phyloP scores from a whole-genome alignment of 2,113 vertebrate species.

The Syngnathus scovelli region DNA sequence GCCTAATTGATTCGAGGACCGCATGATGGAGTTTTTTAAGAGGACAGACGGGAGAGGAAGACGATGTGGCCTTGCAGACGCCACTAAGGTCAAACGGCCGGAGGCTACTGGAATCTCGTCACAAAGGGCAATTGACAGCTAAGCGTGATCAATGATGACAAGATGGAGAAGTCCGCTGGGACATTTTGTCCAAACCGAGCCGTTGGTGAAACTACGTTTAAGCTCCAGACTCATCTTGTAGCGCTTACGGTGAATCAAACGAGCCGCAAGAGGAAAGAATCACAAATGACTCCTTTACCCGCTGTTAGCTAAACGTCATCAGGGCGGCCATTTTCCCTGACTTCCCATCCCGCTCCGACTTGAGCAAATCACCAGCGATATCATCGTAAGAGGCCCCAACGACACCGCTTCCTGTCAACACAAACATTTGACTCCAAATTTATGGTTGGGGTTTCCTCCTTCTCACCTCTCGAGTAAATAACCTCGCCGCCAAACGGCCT shows the following conservation, averaged over 20 bases:
- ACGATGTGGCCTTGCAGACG: constrained; percentile 65
- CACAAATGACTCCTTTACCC: constrained; percentile 62
- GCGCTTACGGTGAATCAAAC: background rate
- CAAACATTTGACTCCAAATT: constrained; percentile 53
- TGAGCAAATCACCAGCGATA: constrained; percentile 46
- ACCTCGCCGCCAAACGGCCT: constrained; percentile 11
- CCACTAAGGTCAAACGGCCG: constrained; percentile 56
- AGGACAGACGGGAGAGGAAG: constrained; percentile 14
- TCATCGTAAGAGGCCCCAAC: constrained; percentile 43
- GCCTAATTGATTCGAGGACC: constrained; percentile 77
- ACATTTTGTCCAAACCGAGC: constrained; percentile 20
- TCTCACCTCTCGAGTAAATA: constrained; percentile 25
- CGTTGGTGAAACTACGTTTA: no score
- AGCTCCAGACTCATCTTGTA: no score
- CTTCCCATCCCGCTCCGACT: constrained; percentile 57
- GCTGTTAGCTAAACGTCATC: constrained; percentile 35
- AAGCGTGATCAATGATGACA: constrained; percentile 59
- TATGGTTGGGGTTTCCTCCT: constrained; percentile 46
- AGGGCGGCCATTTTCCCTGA: constrained; percentile 40
- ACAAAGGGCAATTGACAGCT: constrained; percentile 56
- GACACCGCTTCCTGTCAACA: constrained; percentile 60
- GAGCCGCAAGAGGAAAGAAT: constrained; percentile 54
- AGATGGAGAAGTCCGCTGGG: constrained; percentile 24
- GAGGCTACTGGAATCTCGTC: constrained; percentile 55
- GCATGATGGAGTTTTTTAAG: constrained; percentile 64